phyloP scores from a whole-genome alignment of 2,113 vertebrate species.

The Neomonachus schauinslandi region DNA sequence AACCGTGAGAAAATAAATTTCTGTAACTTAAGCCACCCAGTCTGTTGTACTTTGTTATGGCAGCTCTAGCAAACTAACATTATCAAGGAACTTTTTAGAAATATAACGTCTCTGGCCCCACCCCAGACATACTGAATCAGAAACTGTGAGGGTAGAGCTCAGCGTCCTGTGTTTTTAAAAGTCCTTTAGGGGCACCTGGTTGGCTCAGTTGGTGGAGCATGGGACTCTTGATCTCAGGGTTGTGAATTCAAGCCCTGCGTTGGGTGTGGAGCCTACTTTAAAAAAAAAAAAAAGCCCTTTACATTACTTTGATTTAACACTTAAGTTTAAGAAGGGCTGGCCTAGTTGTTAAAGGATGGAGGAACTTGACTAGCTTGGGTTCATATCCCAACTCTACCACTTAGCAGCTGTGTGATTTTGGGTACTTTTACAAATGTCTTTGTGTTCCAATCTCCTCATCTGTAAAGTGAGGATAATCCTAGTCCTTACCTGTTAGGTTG shows the following conservation, averaged over 20 bases:
- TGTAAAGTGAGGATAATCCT: not conserved
- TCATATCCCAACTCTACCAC: not conserved
- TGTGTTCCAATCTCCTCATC: not conserved
- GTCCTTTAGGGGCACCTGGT: not conserved
- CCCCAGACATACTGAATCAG: not conserved
- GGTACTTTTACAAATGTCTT: not conserved
- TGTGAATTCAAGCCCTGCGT: not conserved
- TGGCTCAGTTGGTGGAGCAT: not conserved
- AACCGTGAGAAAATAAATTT: not conserved
- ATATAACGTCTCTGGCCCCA: not conserved
- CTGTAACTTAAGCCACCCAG: not conserved
- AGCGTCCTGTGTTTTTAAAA: not conserved
- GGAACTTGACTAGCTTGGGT: not conserved
- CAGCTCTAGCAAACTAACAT: not conserved
- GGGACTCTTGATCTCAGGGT: not conserved
- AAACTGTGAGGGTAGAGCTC: not conserved
- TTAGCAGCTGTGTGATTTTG: not conserved
- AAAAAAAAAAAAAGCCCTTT: not conserved
- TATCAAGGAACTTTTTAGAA: not conserved
- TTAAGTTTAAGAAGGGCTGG: not conserved
- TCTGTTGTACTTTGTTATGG: not conserved
- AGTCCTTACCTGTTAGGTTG: not conserved
- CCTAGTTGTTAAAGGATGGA: not conserved
- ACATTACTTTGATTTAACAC: not conserved
- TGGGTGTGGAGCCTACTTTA: not conserved